Percentiles rank a stretch among this genome's conserved stretches.
phyloP scores from a whole-genome alignment of 2,113 vertebrate genomes.

The Hystrix cristata region DNA sequence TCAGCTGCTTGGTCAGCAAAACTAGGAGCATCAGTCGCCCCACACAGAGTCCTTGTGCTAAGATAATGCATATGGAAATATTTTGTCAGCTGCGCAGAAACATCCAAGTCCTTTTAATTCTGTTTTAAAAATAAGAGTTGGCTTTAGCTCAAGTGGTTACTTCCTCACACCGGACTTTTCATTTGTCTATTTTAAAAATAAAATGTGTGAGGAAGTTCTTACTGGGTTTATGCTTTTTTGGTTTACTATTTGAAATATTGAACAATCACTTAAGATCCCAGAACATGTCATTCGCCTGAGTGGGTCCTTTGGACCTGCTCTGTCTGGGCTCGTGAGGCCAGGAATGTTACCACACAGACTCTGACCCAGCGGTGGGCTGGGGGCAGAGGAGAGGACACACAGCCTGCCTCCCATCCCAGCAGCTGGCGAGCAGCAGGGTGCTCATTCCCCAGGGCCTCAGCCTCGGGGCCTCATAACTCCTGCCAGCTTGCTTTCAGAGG shows the following conservation, averaged over 20 bases:
- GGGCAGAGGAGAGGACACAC: no score
- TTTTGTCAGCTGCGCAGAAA: neutral
- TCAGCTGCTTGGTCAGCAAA: neutral
- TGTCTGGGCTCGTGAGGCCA: neutral
- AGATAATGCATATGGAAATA: neutral
- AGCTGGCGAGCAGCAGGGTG: fast-evolving
- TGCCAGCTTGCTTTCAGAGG: neutral
- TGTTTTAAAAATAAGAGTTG: neutral
- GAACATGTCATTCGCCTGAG: neutral
- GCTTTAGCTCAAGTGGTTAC: no score
- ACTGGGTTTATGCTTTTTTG: neutral
- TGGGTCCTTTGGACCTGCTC: neutral
- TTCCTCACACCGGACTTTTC: no score
- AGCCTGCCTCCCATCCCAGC: neutral
- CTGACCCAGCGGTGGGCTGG: fast-evolving
- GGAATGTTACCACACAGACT: neutral
- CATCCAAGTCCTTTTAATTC: neutral
- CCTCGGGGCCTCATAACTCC: neutral
- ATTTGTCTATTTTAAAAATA: neutral
- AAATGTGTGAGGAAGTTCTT: neutral
- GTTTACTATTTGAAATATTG: neutral
- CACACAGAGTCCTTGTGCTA: fast-evolving
- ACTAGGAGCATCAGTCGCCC: fast-evolving
- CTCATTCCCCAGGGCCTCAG: no score
- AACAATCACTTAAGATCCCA: neutral